phyloP scores from a whole-genome alignment of 2,888 invertebrate species.

The Amorpha juglandis region DNA sequence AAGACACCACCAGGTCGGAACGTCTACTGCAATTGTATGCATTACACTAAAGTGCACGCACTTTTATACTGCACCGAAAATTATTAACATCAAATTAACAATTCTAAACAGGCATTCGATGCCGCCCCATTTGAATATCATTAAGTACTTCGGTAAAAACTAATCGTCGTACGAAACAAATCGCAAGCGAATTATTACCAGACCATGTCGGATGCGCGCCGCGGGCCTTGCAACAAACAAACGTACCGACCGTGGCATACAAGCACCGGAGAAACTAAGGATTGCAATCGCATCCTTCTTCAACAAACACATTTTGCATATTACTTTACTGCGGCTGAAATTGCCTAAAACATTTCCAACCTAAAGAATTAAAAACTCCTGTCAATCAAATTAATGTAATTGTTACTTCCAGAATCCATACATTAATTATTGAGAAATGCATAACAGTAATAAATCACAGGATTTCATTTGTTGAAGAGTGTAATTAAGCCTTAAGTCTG shows the following conservation, averaged over 20 bases:
- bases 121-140: slow-evolving; percentile 78
- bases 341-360: neutral
- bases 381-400: neutral
- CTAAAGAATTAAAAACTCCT: neutral
- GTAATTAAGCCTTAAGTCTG: neutral
- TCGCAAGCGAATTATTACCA: slow-evolving; percentile 45
- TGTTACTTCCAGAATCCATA: neutral
- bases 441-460: neutral
- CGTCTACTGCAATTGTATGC: slow-evolving; percentile 63
- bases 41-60: slow-evolving; percentile 61
- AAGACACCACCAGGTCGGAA: slow-evolving; percentile 60
- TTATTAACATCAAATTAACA: slow-evolving; percentile 78
- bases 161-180: slow-evolving; percentile 43
- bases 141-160: slow-evolving; percentile 61
- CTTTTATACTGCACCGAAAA: slow-evolving; percentile 78
- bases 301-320: slow-evolving; percentile 15
- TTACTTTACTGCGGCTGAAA: neutral
- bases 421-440: neutral
- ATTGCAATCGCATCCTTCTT: slow-evolving; percentile 43
- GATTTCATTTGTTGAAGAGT: neutral
- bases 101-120: slow-evolving; percentile 68
- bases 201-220: slow-evolving; percentile 47
- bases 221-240: slow-evolving; percentile 33
- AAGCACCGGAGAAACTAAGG: slow-evolving; percentile 40
- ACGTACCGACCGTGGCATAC: slow-evolving; percentile 8